Conservation (phyloP, 2,113 vertebrate genomes). For the Notothenia rossii region DNA sequence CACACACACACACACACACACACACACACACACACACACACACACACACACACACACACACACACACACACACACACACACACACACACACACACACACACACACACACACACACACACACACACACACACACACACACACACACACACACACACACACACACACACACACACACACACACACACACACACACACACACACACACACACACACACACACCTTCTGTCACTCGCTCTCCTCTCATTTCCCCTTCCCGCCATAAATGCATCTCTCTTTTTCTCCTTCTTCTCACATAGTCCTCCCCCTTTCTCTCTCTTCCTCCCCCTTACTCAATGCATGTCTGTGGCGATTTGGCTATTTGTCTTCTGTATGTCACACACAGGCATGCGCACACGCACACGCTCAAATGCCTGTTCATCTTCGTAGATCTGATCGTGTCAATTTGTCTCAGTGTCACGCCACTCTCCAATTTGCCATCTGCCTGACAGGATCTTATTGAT, state of each 20-base stretch:
- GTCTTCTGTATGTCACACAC: constrained; percentile 30
- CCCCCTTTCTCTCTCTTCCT: background rate
- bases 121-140: background rate
- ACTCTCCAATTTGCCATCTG: constrained; percentile 83
- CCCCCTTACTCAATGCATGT: constrained; percentile 31
- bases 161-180: too few species aligned
- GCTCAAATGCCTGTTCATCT: constrained; percentile 65
- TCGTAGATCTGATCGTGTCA: constrained; percentile 78
- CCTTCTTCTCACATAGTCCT: constrained; percentile 38
- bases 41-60: too few species aligned
- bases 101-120: too few species aligned
- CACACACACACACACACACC: background rate
- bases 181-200: too few species aligned
- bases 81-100: too few species aligned
- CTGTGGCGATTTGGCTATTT: constrained; percentile 59
- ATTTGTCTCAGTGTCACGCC: constrained; percentile 81
- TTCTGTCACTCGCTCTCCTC: constrained; percentile 9
- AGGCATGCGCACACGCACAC: background rate
- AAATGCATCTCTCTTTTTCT: constrained; percentile 19
- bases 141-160: too few species aligned
- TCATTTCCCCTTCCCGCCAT: constrained; percentile 42
- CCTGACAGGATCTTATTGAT: constrained; percentile 79
- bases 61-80: too few species aligned
- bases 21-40: too few species aligned
- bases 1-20: background rate